A percentile compares a stretch with the other conserved stretches of the same genome.
phyloP scores from a whole-genome alignment of 2,797 vertebrate species.

The Nasua narica region DNA sequence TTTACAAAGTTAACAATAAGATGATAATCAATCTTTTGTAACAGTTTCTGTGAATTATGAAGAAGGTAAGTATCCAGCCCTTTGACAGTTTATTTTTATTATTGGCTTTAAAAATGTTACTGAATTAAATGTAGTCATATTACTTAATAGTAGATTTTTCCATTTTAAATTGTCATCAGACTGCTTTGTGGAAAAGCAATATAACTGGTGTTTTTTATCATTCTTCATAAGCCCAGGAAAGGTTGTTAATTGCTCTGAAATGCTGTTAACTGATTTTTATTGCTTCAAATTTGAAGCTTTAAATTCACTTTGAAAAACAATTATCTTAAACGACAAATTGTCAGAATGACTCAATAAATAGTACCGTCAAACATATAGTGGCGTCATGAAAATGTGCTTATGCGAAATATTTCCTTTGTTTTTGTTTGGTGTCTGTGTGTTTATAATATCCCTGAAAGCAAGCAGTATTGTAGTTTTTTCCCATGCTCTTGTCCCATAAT shows the following conservation, averaged over 20 bases:
- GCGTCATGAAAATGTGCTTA: background rate
- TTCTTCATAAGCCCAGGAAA: background rate
- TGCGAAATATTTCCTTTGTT: background rate
- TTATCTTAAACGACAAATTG: background rate
- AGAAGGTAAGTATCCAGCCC: background rate
- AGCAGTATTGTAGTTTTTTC: background rate
- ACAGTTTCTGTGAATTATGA: slow-evolving; percentile 11
- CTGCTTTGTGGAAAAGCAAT: slow-evolving; percentile 26
- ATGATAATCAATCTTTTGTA: slow-evolving; percentile 16
- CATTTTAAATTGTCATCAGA: slow-evolving; percentile 22
- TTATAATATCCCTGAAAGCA: background rate
- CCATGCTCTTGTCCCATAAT: background rate
- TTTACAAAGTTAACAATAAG: slow-evolving; percentile 37
- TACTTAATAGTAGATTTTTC: slow-evolving; percentile 25
- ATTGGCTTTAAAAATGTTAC: slow-evolving; percentile 4
- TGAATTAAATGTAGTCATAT: background rate
- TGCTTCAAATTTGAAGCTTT: slow-evolving; percentile 14
- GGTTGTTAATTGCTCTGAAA: background rate
- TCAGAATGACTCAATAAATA: background rate
- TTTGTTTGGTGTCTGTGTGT: slow-evolving; percentile 15
- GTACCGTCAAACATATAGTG: background rate
- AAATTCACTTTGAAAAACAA: slow-evolving; percentile 32
- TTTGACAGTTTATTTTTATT: slow-evolving; percentile 40
- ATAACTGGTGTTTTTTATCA: background rate
- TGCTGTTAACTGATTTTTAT: slow-evolving; percentile 8